Conservation (phyloP, 1,140 invertebrate genomes). For the Brachionus sp. region DNA sequence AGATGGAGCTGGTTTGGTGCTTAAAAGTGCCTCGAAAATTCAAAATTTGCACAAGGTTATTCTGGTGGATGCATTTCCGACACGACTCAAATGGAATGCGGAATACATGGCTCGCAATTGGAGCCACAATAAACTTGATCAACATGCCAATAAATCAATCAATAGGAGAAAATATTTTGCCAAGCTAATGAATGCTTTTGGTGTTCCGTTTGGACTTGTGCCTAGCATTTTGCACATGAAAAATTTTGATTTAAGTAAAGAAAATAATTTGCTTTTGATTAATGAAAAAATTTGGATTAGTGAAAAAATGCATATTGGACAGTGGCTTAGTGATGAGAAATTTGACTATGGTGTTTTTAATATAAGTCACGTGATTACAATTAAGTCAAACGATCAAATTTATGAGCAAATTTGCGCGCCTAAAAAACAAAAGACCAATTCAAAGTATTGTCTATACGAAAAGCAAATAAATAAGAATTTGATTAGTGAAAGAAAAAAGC, state of each 20-base stretch:
- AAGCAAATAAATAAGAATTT: background rate
- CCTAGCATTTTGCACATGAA: background rate
- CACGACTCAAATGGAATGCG: background rate
- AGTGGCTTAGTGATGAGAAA: background rate
- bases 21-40: background rate
- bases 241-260: background rate
- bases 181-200: background rate
- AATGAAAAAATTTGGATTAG: constrained; percentile 31
- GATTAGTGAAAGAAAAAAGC: background rate
- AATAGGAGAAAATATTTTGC: background rate
- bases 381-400: constrained; percentile 14
- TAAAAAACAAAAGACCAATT: background rate
- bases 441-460: constrained; percentile 6
- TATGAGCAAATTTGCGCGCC: background rate
- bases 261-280: background rate
- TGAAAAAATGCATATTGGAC: background rate
- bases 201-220: background rate
- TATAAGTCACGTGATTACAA: background rate
- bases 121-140: background rate
- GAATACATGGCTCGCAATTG: background rate
- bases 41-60: background rate
- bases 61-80: background rate
- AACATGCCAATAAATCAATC: background rate
- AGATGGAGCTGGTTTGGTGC: background rate
- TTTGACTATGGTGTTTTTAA: background rate